Conservation (phyloP, 2,113 vertebrate species). For the Platycercus adscitus region DNA sequence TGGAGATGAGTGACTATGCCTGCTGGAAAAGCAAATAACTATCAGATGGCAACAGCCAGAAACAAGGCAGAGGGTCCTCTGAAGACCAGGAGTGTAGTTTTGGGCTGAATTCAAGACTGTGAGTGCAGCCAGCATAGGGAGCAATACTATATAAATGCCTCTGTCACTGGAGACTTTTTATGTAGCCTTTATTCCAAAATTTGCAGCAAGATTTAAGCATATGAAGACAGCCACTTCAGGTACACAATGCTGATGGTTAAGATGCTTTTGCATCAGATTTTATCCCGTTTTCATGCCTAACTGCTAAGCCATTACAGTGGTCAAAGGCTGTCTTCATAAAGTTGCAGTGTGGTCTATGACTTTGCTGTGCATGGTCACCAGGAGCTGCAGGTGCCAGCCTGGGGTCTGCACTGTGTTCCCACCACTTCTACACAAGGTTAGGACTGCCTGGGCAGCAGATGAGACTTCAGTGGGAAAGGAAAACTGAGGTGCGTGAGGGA, state of each 20-base stretch:
- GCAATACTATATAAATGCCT: background rate
- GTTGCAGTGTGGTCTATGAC: background rate
- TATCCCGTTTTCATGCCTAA: background rate
- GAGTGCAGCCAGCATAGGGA: background rate
- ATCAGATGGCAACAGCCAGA: background rate
- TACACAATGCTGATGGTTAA: background rate
- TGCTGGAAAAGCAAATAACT: background rate
- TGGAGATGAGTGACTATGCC: rapidly evolving
- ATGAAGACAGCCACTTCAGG: background rate
- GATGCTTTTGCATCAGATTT: background rate
- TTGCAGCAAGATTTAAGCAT: background rate
- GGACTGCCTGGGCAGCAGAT: background rate
- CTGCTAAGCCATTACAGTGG: background rate
- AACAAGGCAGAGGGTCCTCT: background rate
- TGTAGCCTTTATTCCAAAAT: background rate
- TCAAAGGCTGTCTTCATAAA: background rate
- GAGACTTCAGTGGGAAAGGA: background rate
- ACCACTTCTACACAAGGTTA: background rate
- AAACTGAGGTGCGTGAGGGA: rapidly evolving
- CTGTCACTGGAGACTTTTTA: background rate
- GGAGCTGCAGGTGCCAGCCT: rapidly evolving
- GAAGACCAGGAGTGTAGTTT: background rate
- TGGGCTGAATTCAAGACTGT: background rate
- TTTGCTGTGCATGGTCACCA: rapidly evolving
- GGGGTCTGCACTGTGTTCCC: background rate